Evolutionary conservation across 2,888 invertebrate species (phyloP), one percentile per base, ranked within the genome.

Genomic region (Temnothorax unifasciatus): DNA sequence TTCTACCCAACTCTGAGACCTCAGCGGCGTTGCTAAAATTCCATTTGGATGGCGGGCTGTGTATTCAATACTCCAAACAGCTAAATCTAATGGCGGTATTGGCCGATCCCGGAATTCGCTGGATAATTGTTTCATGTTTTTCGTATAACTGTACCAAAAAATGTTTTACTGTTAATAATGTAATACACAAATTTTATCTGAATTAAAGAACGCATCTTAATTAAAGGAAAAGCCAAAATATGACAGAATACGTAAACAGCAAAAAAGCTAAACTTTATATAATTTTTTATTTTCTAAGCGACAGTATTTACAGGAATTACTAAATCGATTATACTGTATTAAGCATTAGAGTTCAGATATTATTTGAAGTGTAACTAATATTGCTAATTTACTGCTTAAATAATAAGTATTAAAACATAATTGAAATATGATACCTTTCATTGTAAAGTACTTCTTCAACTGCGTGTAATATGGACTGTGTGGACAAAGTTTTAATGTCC

Each of bases 361-460:
- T 25, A 25, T 25, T 44, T 47, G 0, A 25, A 47, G 3, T 44
- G 15, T 15, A 5, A 54, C 8, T n/a, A 9, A 9, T 52, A 18
- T 3, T 52, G 9, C 4, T 21, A 47, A 47, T 47, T 47, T 44
- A 44, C 13, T 44, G 44, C 15, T 4, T 47, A 13, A 47, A 47
- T 47, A 47, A 47, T 47, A 47, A 15, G 15, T 15, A 4, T 47
- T 47, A 47, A 13, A 47, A 13, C 3, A 9, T 44, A 3, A 44
- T 11, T 0, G 4, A 47, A 15, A 25, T 54, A n/a, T 25, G 3
- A n/a, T 87, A 92, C 92, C 86, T 90, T 15, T 85, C 74, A 73
- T 92, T 85, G 59, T 85, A 83, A 13, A 92, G 44, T 50, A 90
- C 86, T 81, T 84, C 57, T 21, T 86, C 64, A n/a, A 92, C 66